Conservation (phyloP, 53 echinoderm and acorn worm genomes). For the Paracentrotus lividus region DNA sequence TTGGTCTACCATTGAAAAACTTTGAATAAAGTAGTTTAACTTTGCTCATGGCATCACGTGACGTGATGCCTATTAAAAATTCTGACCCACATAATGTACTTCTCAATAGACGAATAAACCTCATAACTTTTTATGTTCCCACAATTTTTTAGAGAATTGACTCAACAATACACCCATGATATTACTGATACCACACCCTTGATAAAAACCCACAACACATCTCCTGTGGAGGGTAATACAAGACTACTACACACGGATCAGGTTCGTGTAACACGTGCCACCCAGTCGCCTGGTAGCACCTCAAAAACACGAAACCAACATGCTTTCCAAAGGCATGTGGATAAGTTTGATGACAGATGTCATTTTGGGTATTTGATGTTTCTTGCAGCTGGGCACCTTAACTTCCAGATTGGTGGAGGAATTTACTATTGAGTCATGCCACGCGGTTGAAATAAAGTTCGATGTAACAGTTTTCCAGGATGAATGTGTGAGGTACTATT, state of each 20-base stretch:
- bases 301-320: conserved; percentile 14
- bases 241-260: background rate
- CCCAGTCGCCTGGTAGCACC: background rate
- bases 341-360: conserved; percentile 46
- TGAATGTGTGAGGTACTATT: background rate
- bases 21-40: too few relatives aligned
- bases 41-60: too few relatives aligned
- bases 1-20: too few relatives aligned
- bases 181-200: too few relatives aligned
- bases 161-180: too few relatives aligned
- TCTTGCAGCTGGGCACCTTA: background rate
- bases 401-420: conserved; percentile 10
- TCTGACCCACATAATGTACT: too few relatives aligned
- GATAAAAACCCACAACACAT: too few relatives aligned
- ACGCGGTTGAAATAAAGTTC: conserved; percentile 23
- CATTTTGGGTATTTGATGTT: conserved; percentile 34
- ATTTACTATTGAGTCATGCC: conserved; percentile 13
- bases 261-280: conserved; percentile 15
- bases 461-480: background rate
- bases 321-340: conserved; percentile 34
- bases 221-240: background rate
- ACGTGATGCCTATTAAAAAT: too few relatives aligned
- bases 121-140: too few relatives aligned
- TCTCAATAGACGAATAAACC: too few relatives aligned
- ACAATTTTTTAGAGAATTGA: too few relatives aligned